Evolutionary conservation across 2,888 invertebrate genomes (phyloP), one percentile per base, ranked within the genome.

Genomic region (Napeogenes inachia): DNA sequence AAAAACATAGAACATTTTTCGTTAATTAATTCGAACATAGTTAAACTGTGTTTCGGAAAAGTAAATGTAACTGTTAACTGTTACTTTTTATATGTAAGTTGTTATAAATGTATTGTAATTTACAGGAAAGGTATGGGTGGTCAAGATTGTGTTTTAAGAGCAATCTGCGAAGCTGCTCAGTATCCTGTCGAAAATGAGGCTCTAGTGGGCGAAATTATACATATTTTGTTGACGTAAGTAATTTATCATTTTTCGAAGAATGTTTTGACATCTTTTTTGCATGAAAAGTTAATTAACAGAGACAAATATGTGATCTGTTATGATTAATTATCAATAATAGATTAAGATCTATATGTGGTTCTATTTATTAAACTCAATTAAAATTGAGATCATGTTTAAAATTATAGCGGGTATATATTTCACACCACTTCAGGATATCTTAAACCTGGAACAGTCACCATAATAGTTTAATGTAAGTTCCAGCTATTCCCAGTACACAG

Each of bases 131-230:
- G 93, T 2, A 80, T 93, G 62, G 89, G 92, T 10, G 95, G 94
- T 0, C 91, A 91, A 56, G 91, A 92, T n/a, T 96, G 96, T 74
- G 82, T 96, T 32, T 79, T 95, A 66, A 91, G 94, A 57, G 92
- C 94, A 6, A 94, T 96, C 70, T 96, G 96, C 75, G 95, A 96
- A 78, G 92, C 93, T 35, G 93, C 95, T 0, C 92, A 93, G 70
- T 87, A 91, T 65, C 92, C 95, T 0, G 91, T 95, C n/a, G 88
- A 86, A 65, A 92, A 93, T 58, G 93, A 94, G 70, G 95, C 95
- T 0, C 81, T 96, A 42, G 87, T 95, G 60, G 95, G 94, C 1
- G 94, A 95, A 78, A 80, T 96, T 47, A 71, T 95, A 54, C 94
- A 95, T 74, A 92, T 95, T 46, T 73, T 95, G 56, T 85, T 96